Conservation (phyloP, 1,140 invertebrate species). For the Trachymyrmex cornetzi region DNA sequence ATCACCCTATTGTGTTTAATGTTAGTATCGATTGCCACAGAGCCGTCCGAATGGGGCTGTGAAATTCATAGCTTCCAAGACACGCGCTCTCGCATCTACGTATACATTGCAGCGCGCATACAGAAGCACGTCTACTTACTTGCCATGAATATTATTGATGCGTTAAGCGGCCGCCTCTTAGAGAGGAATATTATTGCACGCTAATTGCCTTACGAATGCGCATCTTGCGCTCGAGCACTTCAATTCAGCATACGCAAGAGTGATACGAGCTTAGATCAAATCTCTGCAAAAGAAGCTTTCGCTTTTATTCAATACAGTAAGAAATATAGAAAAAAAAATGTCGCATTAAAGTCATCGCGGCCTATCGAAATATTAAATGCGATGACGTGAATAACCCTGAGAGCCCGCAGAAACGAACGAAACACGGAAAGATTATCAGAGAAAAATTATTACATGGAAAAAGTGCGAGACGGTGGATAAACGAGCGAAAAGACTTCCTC, state of each 20-base stretch:
- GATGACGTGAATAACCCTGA: background rate
- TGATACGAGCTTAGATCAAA: slow-evolving; percentile 36
- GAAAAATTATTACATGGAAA: slow-evolving; percentile 52
- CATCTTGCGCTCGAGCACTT: slow-evolving; percentile 60
- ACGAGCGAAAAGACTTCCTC: slow-evolving; percentile 45
- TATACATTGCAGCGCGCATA: background rate
- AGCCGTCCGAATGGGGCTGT: slow-evolving; percentile 54
- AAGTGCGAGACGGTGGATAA: slow-evolving; percentile 27
- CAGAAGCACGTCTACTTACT: slow-evolving; percentile 43
- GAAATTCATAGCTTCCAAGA: slow-evolving; percentile 64
- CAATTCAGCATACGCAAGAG: slow-evolving; percentile 42
- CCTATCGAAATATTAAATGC: background rate
- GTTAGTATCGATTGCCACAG: slow-evolving; percentile 66
- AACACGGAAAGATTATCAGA: slow-evolving; percentile 1
- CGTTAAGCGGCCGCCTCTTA: slow-evolving; percentile 66
- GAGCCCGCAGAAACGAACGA: background rate
- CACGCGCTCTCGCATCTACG: background rate
- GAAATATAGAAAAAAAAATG: background rate
- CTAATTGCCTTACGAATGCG: slow-evolving; percentile 71
- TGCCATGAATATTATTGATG: slow-evolving; percentile 74
- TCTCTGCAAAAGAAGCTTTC: background rate
- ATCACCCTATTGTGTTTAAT: slow-evolving; percentile 61
- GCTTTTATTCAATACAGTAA: background rate
- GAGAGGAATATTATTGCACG: slow-evolving; percentile 71
- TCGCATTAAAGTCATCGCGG: background rate